Conservation (phyloP, 2,113 vertebrate species). For the Gila orcuttii region DNA sequence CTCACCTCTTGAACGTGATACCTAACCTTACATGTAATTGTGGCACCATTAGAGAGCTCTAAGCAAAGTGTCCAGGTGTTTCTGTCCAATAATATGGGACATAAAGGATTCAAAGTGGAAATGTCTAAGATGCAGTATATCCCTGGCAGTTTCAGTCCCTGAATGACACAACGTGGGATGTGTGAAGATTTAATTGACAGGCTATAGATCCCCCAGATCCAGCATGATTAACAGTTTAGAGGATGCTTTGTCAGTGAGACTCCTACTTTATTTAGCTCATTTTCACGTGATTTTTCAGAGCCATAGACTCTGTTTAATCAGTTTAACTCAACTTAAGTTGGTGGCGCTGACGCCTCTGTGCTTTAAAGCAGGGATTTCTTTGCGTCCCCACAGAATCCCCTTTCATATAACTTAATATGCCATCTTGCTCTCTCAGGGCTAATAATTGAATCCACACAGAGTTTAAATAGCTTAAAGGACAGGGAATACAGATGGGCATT, state of each 20-base stretch:
- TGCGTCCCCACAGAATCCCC: conserved; percentile 80
- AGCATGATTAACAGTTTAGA: conserved; percentile 84
- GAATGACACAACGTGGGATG: conserved; percentile 65
- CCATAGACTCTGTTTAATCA: conserved; percentile 89
- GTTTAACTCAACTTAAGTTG: conserved; percentile 96
- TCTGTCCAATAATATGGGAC: neutral
- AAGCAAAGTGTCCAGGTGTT: neutral
- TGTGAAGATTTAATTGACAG: conserved; percentile 75
- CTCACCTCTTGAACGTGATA: neutral
- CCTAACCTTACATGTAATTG: neutral
- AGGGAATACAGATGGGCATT: conserved; percentile 97
- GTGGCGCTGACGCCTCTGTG: conserved; percentile 88
- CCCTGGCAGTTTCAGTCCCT: conserved; percentile 48
- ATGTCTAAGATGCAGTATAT: conserved; percentile 22
- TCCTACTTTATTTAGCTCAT: conserved; percentile 80
- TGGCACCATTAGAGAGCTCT: neutral
- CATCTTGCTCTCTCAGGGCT: conserved; percentile 97
- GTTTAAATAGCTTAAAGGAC: conserved; percentile 98
- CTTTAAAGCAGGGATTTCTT: conserved; percentile 89
- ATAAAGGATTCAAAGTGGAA: neutral
- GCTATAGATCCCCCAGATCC: conserved; percentile 77
- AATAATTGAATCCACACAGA: conserved; percentile 99
- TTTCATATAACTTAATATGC: conserved; percentile 98
- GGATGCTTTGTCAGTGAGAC: conserved; percentile 83
- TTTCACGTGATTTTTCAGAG: conserved; percentile 82